Percentiles rank a stretch among this genome's conserved stretches.
phyloP scores from a whole-genome alignment of 2,797 vertebrate genomes.

The Lepilemur septentrionalis region DNA sequence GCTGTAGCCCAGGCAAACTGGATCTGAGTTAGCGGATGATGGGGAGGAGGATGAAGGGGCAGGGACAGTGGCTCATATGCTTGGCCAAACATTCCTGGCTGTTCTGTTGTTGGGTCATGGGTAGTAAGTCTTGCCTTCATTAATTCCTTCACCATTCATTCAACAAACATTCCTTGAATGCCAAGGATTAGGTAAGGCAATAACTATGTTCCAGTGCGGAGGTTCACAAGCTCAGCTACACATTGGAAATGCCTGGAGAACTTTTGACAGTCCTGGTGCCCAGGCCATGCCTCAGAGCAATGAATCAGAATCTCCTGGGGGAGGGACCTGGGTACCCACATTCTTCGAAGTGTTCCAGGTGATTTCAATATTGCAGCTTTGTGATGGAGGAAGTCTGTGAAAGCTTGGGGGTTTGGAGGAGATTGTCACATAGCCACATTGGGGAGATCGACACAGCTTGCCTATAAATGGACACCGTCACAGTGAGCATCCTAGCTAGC shows the following conservation, averaged over 20 bases:
- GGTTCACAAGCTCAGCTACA: background rate
- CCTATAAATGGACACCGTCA: background rate
- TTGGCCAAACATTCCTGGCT: background rate
- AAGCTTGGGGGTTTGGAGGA: background rate
- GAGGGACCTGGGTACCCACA: background rate
- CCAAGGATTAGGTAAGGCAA: background rate
- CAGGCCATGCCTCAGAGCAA: background rate
- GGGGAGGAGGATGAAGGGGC: background rate
- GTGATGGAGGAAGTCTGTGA: background rate
- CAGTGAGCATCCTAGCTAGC: background rate
- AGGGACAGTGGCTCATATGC: fast-evolving
- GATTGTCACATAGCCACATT: background rate
- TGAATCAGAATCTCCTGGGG: background rate
- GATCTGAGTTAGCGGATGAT: background rate
- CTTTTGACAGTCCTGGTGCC: background rate
- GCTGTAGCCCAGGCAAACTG: background rate
- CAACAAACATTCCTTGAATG: background rate
- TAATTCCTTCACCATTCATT: background rate
- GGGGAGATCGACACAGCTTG: background rate
- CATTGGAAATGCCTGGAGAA: background rate
- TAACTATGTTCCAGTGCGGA: background rate
- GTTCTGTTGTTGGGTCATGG: background rate
- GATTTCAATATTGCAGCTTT: background rate
- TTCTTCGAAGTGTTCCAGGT: background rate
- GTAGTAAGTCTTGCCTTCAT: background rate